Percentiles rank a stretch among this genome's conserved stretches.
Conservation (phyloP, 2,113 vertebrate genomes). For the Gasterosteus nipponicus region DNA sequence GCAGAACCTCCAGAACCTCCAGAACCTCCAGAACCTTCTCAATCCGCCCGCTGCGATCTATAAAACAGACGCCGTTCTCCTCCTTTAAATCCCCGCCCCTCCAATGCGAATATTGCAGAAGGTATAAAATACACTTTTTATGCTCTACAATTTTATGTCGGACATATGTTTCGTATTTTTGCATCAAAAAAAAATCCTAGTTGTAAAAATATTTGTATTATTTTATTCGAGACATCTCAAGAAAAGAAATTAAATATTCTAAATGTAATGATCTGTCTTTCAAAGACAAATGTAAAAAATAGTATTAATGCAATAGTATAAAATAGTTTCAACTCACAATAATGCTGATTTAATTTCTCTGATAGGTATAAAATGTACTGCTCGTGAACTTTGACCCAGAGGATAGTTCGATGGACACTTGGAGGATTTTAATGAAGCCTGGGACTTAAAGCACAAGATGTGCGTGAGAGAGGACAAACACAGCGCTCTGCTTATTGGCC, state of each 20-base stretch:
- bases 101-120: neutral
- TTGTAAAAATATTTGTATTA: neutral
- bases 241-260: too few species aligned
- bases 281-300: neutral
- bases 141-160: neutral
- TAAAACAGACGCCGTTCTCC: too few species aligned
- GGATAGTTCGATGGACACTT: neutral
- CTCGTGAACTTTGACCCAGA: slow-evolving; percentile 26
- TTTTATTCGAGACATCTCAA: neutral
- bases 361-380: too few species aligned
- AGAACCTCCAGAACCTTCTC: neutral
- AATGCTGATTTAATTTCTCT: neutral
- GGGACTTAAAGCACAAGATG: slow-evolving; percentile 19
- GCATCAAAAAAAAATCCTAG: neutral
- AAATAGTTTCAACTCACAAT: neutral
- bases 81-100: too few species aligned
- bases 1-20: too few species aligned
- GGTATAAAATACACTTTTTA: neutral
- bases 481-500: slow-evolving; percentile 37
- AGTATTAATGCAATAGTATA: neutral
- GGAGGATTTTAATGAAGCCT: slow-evolving; percentile 48
- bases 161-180: neutral
- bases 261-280: neutral
- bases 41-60: too few species aligned
- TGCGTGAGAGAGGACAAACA: slow-evolving; percentile 28